Evolutionary conservation across 2,888 invertebrate genomes (phyloP).

Genomic region (Pocota personata): DNA sequence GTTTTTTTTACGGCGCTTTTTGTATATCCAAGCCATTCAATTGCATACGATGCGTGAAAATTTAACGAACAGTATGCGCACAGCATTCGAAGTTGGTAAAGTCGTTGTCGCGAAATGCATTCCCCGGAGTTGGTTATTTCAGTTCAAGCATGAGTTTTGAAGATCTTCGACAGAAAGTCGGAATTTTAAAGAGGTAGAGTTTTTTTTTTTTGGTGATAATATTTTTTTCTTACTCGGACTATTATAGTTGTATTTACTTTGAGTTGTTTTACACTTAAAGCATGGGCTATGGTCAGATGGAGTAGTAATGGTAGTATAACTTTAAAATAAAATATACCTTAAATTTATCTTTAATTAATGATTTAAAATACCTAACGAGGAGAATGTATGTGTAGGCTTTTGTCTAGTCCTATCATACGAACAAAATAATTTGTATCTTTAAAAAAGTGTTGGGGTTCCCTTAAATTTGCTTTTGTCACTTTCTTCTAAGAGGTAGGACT

Average conservation of each 20-base stretch:
- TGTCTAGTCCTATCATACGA: too few relatives aligned
- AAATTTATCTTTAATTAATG: too few relatives aligned
- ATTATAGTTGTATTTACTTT: not conserved
- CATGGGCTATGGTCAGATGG: not conserved
- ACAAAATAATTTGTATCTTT: too few relatives aligned
- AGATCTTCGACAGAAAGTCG: conserved; percentile 5
- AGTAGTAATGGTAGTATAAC: too few relatives aligned
- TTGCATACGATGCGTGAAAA: conserved; percentile 49
- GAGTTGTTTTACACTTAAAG: not conserved
- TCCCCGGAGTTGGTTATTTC: conserved; percentile 2
- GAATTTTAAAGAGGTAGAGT: not conserved
- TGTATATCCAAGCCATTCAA: conserved; percentile 34
- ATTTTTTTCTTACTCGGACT: not conserved
- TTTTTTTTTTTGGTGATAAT: too few relatives aligned
- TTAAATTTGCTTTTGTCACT: too few relatives aligned
- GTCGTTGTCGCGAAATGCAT: conserved; percentile 25
- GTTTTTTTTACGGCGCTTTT: not conserved
- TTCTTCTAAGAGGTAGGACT: too few relatives aligned
- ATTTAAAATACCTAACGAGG: too few relatives aligned
- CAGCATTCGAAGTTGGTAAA: conserved; percentile 25
- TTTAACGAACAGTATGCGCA: conserved; percentile 51
- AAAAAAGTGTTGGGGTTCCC: too few relatives aligned
- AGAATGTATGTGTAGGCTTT: too few relatives aligned
- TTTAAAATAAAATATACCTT: too few relatives aligned
- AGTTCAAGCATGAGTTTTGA: conserved; percentile 12